Base-by-base conservation (phyloP, 2,888 invertebrate genomes). In the Megaustenia siamemsis region DNA sequence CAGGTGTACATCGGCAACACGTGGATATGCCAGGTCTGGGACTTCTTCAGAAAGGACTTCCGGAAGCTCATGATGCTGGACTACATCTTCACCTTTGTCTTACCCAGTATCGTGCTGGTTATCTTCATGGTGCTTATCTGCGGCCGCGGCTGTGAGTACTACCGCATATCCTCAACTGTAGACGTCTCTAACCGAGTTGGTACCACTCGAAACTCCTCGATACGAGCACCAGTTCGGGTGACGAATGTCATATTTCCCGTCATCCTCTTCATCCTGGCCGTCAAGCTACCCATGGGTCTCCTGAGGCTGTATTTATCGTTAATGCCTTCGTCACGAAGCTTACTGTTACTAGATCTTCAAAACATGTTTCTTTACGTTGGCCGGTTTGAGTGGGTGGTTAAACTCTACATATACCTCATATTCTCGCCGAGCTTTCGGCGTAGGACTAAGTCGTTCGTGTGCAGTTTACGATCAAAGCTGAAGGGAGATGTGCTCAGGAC, bases 71-170 rank as follows among this genome's bases (percentile, higher is more conserved):
- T 88, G 66, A 88, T 88, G 68, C 86, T 92, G 75, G 91, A 92
- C 83, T 86, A 88, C 18, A 75, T 92, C 35, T 86, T 92, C n/a
- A 90, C 90, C 18, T 88, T 88, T 40, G 87, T 90, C 28, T 76
- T 91, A 24, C 91, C 92, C 24, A 89, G 89, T 35, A 35, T 89
- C 10, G 82, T 89, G 0, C 90, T 91, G n/a, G 85, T 90, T 53
- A 75, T 88, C 0, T 84, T 90, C 35, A 86, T 89, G 82, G 85
- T 88, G 78, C 89, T 90, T 82, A 91, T 92, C 60, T 85, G 88
- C 12, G 85, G 88, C 10, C 87, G 87, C 15, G 89, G 89, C 0
- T 90, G 89, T 82, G 85, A 86, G 53, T 90, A 89, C 80, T 90
- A 90, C 78, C 86, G 88, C 53, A 88, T 86, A 56, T 88, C 89